Evolutionary conservation across 2,113 vertebrate species (phyloP).

Genomic region (Mirounga angustirostris): DNA sequence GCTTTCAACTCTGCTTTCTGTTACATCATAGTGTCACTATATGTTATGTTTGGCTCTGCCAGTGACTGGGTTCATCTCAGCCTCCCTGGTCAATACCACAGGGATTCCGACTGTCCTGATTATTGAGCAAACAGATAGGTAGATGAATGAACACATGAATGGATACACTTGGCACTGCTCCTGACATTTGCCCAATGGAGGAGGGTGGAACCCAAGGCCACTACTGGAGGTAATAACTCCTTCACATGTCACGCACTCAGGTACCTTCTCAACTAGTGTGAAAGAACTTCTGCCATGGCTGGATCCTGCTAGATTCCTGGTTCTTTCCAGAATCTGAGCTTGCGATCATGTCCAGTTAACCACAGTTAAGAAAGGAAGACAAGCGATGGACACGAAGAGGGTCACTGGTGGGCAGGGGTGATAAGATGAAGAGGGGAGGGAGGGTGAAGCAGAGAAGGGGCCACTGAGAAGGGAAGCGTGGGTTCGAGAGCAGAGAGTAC

Average conservation of each 20-base stretch:
- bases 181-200: background rate
- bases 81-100: background rate
- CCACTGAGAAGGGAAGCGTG: rapidly evolving
- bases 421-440: background rate
- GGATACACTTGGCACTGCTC: background rate
- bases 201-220: background rate
- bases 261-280: background rate
- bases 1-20: background rate
- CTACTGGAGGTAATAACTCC: background rate
- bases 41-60: background rate
- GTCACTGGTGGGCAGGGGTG: background rate
- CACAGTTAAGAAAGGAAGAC: background rate
- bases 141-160: background rate
- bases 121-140: rapidly evolving
- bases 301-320: background rate
- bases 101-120: too few species aligned
- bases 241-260: background rate
- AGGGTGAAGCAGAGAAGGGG: background rate
- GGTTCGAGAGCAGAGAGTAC: rapidly evolving
- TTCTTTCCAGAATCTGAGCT: background rate
- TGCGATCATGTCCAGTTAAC: background rate
- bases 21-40: background rate
- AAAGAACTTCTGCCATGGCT: background rate
- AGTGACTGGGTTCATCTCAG: background rate
- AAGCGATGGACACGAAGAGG: background rate